Evolutionary conservation across 2,113 vertebrate species (phyloP), one percentile per base, ranked within the genome.

Genomic region (Drymodes brunneopygia): DNA sequence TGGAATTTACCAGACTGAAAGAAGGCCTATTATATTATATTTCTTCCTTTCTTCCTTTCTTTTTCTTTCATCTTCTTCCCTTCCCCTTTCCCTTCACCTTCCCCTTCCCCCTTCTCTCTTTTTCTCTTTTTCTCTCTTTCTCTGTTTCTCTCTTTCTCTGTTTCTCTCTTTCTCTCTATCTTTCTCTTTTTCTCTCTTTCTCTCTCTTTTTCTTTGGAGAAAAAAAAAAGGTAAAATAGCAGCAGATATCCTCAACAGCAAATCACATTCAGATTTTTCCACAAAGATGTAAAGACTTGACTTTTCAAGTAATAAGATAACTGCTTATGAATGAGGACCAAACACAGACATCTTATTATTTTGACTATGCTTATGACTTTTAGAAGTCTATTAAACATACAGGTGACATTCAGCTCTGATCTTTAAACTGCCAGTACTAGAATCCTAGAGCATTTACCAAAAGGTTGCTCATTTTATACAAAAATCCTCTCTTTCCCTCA

Each of bases 151-250:
- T 14, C 17, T 50, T 20, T 14, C 17, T 20, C 6, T 21, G 7
- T 20, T 2, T 15, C 12, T 25, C 6, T 35, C 12, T 50, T 10
- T 15, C 13, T 38, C 8, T 38, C 6, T 40, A 6, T 18, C 22
- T 33, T 1, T 33, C 12, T 51, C 0, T 16, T 1, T 17, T 5
- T 44, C 13, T 31, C 8, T 42, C 20, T 15, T 7, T 33, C 18
- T 29, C 19, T 28, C 11, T 27, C 6, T 61, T 13, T 15, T 13
- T 42, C 7, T 38, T 38, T 38, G n/a, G n/a, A n/a, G n/a, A n/a
- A n/a, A 6, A 38, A 67, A 31, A 6, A 11, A 48, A 44, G 19
- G 17, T 15, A 6, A 4, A 12, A 20, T 6, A 29, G 3, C 6
- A 70, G 13, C 13, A 72, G 8, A 62, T 22, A 61, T 53, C 4